phyloP scores from a whole-genome alignment of 53 echinoderm and acorn worm genomes.

The Holothuria leucospilota region DNA sequence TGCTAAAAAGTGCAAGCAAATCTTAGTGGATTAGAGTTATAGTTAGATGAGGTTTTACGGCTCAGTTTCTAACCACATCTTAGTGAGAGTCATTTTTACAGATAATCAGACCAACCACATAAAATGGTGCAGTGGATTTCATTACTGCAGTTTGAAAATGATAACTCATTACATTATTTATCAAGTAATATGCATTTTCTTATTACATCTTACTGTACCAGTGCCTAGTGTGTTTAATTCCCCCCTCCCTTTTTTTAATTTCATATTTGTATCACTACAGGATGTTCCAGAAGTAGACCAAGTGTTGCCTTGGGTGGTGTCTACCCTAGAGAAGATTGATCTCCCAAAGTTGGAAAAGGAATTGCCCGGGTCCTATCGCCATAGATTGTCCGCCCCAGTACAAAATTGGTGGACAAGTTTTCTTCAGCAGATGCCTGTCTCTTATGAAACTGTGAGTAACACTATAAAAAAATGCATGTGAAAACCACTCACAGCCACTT shows the following conservation, averaged over 20 bases:
- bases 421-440: neutral
- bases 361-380: neutral
- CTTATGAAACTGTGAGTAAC: constrained; percentile 1
- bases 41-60: too few species aligned
- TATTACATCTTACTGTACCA: neutral
- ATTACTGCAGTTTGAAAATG: too few species aligned
- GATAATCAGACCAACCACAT: too few species aligned
- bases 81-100: too few species aligned
- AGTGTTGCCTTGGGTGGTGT: neutral
- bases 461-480: neutral
- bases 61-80: too few species aligned
- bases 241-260: neutral
- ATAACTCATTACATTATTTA: neutral
- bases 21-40: too few species aligned
- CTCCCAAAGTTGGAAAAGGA: constrained; percentile 8
- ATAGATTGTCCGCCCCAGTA: neutral
- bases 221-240: neutral
- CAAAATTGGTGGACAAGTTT: neutral
- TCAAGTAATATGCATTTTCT: neutral
- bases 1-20: too few species aligned
- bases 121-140: too few species aligned
- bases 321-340: neutral
- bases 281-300: constrained; percentile 5
- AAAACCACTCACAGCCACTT: too few species aligned
- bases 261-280: neutral